phyloP scores from a whole-genome alignment of 2,113 vertebrate genomes.

The Siniperca knerii region DNA sequence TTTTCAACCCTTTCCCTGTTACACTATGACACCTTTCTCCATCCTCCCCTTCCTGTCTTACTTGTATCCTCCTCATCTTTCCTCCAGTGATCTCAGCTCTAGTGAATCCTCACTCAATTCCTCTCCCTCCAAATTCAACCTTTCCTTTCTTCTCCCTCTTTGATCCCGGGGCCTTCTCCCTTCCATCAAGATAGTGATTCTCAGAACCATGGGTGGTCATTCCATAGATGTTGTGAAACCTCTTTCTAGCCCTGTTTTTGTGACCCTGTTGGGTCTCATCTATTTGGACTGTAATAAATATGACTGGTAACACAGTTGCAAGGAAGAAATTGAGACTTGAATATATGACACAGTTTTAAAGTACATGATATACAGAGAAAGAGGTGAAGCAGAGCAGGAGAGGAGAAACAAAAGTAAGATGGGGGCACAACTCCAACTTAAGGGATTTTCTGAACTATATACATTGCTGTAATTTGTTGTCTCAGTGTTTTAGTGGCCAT shows the following conservation, averaged over 20 bases:
- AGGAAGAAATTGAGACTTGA: constrained; percentile 26
- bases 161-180: not conserved
- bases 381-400: not conserved
- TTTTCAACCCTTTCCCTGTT: constrained; percentile 10
- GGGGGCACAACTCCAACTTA: not conserved
- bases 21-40: not conserved
- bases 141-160: constrained; percentile 17
- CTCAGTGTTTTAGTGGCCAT: no score
- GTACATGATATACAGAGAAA: constrained; percentile 1
- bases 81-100: constrained; percentile 19
- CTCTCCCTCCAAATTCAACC: not conserved
- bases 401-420: constrained; percentile 20
- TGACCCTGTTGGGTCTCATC: constrained; percentile 1
- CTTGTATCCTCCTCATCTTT: constrained; percentile 19
- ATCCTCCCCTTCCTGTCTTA: not conserved
- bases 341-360: constrained; percentile 1
- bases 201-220: constrained; percentile 28
- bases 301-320: constrained; percentile 26
- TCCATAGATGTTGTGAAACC: constrained; percentile 21
- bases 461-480: no score
- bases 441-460: no score
- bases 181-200: constrained; percentile 19
- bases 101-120: constrained; percentile 32
- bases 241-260: not conserved
- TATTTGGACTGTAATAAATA: constrained; percentile 59